These are phyloP conservation scores for Monoplex corrugatus DNA, from an alignment of 2,888 invertebrate species.

Conservation along the genomic window DNA sequence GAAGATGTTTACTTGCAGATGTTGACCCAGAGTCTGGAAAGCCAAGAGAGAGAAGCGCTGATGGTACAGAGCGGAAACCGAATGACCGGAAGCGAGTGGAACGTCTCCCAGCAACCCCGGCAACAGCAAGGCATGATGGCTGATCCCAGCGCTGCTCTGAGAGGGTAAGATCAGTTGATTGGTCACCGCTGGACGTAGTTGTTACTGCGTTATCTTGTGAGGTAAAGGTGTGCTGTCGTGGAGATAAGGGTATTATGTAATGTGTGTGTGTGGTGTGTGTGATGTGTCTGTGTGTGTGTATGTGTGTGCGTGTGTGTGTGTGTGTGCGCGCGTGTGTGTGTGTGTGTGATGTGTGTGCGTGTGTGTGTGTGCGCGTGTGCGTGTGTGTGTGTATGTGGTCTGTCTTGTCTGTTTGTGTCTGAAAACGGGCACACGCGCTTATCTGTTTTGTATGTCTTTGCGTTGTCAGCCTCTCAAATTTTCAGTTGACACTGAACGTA, in stretches of 20 bases:
- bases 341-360: too few relatives aligned
- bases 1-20: not conserved
- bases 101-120: slow-evolving; percentile 35
- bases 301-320: too few relatives aligned
- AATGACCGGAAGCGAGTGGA: slow-evolving; percentile 28
- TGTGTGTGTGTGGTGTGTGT: too few relatives aligned
- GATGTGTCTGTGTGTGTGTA: too few relatives aligned
- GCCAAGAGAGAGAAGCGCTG: slow-evolving; percentile 25
- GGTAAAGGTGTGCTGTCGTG: not conserved
- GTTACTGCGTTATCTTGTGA: not conserved
- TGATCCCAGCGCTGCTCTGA: slow-evolving; percentile 14
- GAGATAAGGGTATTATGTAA: too few relatives aligned
- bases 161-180: not conserved
- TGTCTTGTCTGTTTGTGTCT: not conserved
- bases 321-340: too few relatives aligned
- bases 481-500: too few relatives aligned
- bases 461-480: too few relatives aligned
- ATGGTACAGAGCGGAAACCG: slow-evolving; percentile 23
- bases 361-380: too few relatives aligned
- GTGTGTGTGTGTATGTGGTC: not conserved
- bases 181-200: not conserved
- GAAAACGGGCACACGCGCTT: not conserved
- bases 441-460: too few relatives aligned
- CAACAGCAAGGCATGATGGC: slow-evolving; percentile 45
- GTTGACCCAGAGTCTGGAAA: slow-evolving; percentile 15